phyloP scores from a whole-genome alignment of 2,888 invertebrate species.

The Limnephilus auricula region DNA sequence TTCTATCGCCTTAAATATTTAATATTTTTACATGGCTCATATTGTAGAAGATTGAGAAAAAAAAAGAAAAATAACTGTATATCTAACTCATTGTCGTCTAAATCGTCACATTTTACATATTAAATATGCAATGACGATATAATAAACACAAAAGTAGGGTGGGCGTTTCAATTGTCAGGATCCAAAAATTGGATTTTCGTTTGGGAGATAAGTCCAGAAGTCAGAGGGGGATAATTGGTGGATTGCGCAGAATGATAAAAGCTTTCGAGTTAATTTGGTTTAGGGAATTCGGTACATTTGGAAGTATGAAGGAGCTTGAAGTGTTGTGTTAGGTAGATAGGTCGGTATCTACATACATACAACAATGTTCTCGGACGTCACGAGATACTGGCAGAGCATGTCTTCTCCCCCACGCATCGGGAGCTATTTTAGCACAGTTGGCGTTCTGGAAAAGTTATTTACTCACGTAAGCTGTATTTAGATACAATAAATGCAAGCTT shows the following conservation, averaged over 20 bases:
- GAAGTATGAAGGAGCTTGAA: neutral
- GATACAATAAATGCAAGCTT: slow-evolving; percentile 51
- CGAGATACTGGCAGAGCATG: slow-evolving; percentile 41
- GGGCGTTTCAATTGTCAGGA: neutral
- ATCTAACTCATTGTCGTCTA: no score
- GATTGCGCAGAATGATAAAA: slow-evolving; percentile 6
- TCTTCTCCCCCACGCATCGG: slow-evolving; percentile 54
- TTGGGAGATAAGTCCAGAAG: neutral
- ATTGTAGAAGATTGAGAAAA: no score
- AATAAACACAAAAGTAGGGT: neutral
- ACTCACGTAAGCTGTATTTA: slow-evolving; percentile 52
- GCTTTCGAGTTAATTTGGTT: neutral
- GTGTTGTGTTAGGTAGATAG: neutral
- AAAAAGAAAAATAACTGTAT: no score
- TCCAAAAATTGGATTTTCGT: neutral
- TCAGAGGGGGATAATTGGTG: neutral
- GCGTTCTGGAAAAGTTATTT: slow-evolving; percentile 62
- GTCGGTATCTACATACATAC: neutral
- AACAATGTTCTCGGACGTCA: slow-evolving; percentile 37
- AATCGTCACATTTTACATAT: no score
- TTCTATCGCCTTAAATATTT: no score
- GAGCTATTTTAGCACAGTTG: slow-evolving; percentile 56
- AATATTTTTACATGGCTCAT: no score
- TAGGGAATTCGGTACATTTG: neutral
- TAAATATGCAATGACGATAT: neutral